Evolutionary conservation across 2,797 vertebrate genomes (phyloP).

Genomic region (Margarornis squamiger): DNA sequence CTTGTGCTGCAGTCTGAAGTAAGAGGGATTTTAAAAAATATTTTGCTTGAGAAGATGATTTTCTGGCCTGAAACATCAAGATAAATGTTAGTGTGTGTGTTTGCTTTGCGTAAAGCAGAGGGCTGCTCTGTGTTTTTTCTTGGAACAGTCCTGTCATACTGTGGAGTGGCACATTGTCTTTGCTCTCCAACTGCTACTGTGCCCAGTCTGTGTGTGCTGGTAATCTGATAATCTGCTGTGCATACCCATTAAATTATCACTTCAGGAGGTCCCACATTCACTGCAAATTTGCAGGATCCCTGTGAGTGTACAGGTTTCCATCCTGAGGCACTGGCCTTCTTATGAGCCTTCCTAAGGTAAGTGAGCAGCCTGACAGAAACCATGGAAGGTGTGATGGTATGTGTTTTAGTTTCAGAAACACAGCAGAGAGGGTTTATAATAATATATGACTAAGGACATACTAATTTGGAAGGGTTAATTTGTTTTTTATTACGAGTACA

Average conservation of each 20-base stretch:
- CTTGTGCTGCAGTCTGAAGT: not conserved
- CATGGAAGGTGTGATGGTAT: not conserved
- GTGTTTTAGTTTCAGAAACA: not conserved
- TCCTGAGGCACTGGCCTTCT: not conserved
- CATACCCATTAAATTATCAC: not conserved
- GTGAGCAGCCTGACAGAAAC: not conserved
- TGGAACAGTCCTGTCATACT: not conserved
- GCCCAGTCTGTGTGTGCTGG: not conserved
- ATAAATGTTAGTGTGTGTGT: not conserved
- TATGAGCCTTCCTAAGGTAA: not conserved
- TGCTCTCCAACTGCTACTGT: not conserved
- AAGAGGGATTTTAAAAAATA: not conserved
- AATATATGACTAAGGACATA: not conserved
- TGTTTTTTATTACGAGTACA: not conserved
- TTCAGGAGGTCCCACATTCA: not conserved
- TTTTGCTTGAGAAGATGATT: not conserved
- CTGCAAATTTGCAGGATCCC: not conserved
- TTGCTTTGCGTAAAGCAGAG: not conserved
- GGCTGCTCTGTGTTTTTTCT: not conserved
- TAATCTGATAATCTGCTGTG: not conserved
- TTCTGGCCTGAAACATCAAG: not conserved
- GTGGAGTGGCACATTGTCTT: fast-evolving
- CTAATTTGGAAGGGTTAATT: not conserved
- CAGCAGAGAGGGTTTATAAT: not conserved
- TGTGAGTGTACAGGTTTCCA: not conserved